Evolutionary conservation across 2,888 invertebrate species (phyloP), one percentile per base, ranked within the genome.

Genomic region (Rapana venosa): DNA sequence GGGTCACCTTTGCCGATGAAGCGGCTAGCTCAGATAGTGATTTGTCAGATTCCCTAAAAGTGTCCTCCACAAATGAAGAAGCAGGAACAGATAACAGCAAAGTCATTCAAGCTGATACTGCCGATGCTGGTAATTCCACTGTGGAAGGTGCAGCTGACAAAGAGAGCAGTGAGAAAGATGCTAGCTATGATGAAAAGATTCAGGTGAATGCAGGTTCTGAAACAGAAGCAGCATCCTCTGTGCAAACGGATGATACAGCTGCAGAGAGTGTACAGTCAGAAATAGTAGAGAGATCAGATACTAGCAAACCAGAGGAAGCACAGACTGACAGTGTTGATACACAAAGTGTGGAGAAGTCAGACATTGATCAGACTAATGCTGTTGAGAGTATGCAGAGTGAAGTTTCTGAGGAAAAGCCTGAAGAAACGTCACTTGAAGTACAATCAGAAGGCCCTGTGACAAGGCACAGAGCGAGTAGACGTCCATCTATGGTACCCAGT

Each of bases 1-100:
- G 92, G 30, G 95, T 95, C 35, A 94, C 94, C 70, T 94, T 94
- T 91, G 94, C 94, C 35, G 94, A 95, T 84, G 94, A 94, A 32
- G 93, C 93, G n/a, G 93, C 93, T 4, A 94, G 95, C 88, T 95
- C 95, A 0, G 95, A 95, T 87, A 94, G 94, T 89, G 95, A 95
- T 36, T 87, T 94, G 92, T 90, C 92, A 87, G 90, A 94, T 92
- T 87, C 90, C 20, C 87, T 86, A 8, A 91, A 87, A 70, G 84
- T 91, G 32, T 86, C 90, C 6, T 87, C 88, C 61, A 77, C 88
- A 15, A 87, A 90, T 79, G 90, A 87, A 1, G 90, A 90, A 66
- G 32, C n/a, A n/a, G 66, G 58, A n/a, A 17, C 81, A 26, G 88
- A 84, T 32, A 13, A 26, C 30, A 61, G 30, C 32, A 32, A 47